phyloP scores from a whole-genome alignment of 2,888 invertebrate genomes.

The Clistopyga incitator region DNA sequence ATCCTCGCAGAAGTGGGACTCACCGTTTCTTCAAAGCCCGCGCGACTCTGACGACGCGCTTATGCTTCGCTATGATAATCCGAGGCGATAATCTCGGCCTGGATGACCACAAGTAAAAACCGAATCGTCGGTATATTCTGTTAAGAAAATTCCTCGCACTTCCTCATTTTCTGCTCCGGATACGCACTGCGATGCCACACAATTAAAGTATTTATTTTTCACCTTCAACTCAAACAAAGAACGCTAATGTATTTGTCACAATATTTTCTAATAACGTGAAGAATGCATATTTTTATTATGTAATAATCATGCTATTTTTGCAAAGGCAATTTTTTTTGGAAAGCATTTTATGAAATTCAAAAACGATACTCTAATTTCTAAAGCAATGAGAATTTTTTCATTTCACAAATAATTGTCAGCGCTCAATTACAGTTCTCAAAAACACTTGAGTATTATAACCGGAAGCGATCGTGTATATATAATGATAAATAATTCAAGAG shows the following conservation, averaged over 20 bases:
- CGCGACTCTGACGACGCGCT: not conserved
- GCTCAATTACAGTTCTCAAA: no score
- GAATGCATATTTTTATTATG: no score
- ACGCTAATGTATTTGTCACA: not conserved
- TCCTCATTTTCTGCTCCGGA: constrained; percentile 6
- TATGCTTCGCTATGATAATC: constrained; percentile 1
- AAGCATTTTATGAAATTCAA: no score
- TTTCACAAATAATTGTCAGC: no score
- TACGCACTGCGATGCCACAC: not conserved
- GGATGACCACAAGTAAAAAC: constrained; percentile 10
- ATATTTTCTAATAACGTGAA: not conserved
- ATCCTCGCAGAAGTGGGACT: constrained; percentile 49
- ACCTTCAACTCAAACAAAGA: not conserved
- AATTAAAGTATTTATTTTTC: not conserved
- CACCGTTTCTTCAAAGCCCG: constrained; percentile 31
- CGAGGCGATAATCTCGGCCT: not conserved
- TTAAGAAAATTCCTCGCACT: not conserved
- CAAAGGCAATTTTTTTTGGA: not conserved
- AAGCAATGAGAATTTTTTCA: no score
- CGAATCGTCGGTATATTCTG: not conserved
- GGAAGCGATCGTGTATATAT: not conserved
- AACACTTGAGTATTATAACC: not conserved
- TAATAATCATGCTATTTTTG: not conserved
- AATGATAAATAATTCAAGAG: constrained; percentile 3
- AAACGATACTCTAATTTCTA: no score